phyloP scores from a whole-genome alignment of 30 jellyfish, hydroid and myxozoan species.

The Hydractinia echinata region DNA sequence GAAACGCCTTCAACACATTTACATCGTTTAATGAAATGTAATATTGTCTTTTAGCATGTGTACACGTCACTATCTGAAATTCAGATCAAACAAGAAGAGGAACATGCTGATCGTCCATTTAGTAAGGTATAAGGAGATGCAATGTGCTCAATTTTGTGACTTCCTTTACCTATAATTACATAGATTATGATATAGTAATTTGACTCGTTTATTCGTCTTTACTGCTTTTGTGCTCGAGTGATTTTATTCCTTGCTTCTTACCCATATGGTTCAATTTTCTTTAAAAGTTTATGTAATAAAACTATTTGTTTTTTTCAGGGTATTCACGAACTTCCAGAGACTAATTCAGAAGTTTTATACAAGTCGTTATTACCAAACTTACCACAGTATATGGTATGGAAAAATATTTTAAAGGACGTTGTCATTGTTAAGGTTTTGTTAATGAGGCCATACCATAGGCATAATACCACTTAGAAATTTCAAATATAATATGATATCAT shows the following conservation, averaged over 20 bases:
- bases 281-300: conserved; percentile 3
- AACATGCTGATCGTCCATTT: conserved; percentile 88
- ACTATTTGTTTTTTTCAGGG: conserved; percentile 53
- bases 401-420: not conserved
- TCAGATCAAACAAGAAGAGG: conserved; percentile 91
- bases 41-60: conserved; percentile 62
- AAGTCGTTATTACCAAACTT: conserved; percentile 84
- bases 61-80: conserved; percentile 85
- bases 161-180: not conserved
- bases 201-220: no score
- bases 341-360: conserved; percentile 89
- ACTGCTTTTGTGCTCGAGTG: not conserved
- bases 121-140: conserved; percentile 61
- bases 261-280: not conserved
- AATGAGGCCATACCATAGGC: no score
- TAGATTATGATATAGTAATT: not conserved
- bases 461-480: no score
- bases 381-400: conserved; percentile 93
- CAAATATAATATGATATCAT: not conserved
- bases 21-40: not conserved
- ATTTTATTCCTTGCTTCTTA: not conserved
- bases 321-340: conserved; percentile 78
- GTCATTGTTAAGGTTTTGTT: no score
- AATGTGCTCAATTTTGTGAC: not conserved
- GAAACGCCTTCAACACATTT: not conserved